A percentile compares a stretch with the other conserved stretches of the same genome.
Conservation (phyloP, 1,140 invertebrate genomes). For the Procambarus virginalis region DNA sequence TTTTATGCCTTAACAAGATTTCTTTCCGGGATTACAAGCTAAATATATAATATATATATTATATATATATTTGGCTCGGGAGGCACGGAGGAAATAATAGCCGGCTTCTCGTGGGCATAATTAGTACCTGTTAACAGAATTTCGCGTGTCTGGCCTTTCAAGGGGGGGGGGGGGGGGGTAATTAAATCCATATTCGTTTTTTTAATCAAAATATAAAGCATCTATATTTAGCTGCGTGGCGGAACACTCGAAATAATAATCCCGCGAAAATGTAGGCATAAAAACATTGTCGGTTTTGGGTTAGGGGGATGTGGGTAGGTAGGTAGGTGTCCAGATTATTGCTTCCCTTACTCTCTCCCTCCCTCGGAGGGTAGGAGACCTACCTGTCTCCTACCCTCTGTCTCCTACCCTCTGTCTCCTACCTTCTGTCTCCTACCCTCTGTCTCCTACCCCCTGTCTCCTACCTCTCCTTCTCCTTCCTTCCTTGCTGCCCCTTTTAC, state of each 20-base stretch:
- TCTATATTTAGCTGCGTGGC: neutral
- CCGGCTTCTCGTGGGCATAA: neutral
- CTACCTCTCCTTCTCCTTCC: too few species aligned
- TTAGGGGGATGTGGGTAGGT: neutral
- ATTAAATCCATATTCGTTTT: slow-evolving; percentile 7
- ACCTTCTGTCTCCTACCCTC: too few species aligned
- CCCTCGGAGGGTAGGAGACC: too few species aligned
- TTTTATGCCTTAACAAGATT: too few species aligned
- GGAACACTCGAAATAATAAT: neutral
- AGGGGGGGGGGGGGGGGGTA: neutral
- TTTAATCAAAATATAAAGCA: neutral
- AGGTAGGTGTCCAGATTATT: too few species aligned
- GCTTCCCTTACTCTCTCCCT: too few species aligned
- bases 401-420: too few species aligned
- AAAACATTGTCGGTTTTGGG: neutral
- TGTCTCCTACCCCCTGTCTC: too few species aligned
- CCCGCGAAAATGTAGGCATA: neutral
- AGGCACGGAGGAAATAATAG: neutral
- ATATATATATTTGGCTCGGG: neutral
- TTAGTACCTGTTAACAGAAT: slow-evolving; percentile 3
- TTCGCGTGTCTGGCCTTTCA: neutral
- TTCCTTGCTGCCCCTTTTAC: too few species aligned
- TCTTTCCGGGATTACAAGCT: too few species aligned
- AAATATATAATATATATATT: too few species aligned
- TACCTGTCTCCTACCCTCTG: too few species aligned